A percentile compares a stretch with the other conserved stretches of the same genome.
phyloP scores from a whole-genome alignment of 2,888 invertebrate species.

The Trissoscelio sp. region DNA sequence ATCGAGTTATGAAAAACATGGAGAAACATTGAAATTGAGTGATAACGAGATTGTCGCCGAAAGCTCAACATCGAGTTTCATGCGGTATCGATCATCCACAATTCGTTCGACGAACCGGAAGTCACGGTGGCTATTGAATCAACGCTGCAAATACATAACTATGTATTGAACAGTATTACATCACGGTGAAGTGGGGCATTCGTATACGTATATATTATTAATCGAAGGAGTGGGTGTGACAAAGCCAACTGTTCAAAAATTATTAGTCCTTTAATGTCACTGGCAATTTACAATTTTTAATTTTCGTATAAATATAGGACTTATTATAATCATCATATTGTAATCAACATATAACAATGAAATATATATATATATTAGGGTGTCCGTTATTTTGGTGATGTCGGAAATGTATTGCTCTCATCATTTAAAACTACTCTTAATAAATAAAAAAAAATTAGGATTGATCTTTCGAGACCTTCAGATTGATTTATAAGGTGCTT shows the following conservation, averaged over 20 bases:
- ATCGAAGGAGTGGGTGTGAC: conserved; percentile 54
- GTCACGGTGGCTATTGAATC: conserved; percentile 68
- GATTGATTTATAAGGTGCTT: too few relatives aligned
- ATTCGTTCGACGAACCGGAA: conserved; percentile 69
- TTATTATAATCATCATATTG: too few relatives aligned
- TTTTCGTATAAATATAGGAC: too few relatives aligned
- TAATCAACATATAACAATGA: too few relatives aligned
- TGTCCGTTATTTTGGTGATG: too few relatives aligned
- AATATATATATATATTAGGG: too few relatives aligned
- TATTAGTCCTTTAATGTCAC: conserved; percentile 16
- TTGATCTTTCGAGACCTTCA: too few relatives aligned
- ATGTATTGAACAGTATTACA: conserved; percentile 66
- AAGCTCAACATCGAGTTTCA: conserved; percentile 62
- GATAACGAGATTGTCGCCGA: conserved; percentile 65
- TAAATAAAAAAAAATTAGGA: too few relatives aligned
- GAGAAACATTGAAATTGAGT: conserved; percentile 56
- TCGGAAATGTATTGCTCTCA: too few relatives aligned
- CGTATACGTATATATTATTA: conserved; percentile 56
- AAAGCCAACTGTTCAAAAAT: conserved; percentile 44
- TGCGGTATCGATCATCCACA: conserved; percentile 67
- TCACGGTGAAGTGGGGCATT: conserved; percentile 63
- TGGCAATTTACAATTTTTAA: too few relatives aligned
- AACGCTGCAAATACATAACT: conserved; percentile 65
- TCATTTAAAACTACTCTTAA: too few relatives aligned
- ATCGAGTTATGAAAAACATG: conserved; percentile 45